Conservation (phyloP, 2,797 vertebrate species). For the Enteromius treurensis region DNA sequence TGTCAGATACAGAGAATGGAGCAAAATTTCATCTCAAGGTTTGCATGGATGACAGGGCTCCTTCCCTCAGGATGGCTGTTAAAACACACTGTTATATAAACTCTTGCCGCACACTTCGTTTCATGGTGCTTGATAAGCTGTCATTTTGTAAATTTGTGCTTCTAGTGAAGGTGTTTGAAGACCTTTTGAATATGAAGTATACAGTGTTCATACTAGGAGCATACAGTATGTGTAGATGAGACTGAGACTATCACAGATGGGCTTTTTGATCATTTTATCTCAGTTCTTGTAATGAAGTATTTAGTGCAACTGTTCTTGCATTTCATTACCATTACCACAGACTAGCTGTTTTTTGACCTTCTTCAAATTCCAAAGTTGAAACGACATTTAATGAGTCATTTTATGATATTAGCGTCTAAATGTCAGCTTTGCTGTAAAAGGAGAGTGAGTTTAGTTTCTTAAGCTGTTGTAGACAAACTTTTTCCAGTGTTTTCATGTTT, state of each 20-base stretch:
- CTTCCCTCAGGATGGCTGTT: conserved; percentile 2
- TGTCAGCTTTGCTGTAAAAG: conserved; percentile 17
- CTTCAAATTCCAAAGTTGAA: conserved; percentile 26
- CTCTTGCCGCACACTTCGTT: background rate
- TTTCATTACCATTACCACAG: background rate
- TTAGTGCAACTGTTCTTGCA: background rate
- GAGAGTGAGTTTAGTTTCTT: background rate
- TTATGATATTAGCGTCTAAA: background rate
- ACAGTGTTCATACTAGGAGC: background rate
- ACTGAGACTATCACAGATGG: background rate
- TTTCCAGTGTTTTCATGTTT: conserved; percentile 25
- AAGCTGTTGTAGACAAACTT: conserved; percentile 10
- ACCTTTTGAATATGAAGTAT: background rate
- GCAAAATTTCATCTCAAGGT: background rate
- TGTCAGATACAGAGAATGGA: background rate
- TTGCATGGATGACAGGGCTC: background rate
- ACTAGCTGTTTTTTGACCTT: conserved; percentile 1
- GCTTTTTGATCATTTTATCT: conserved; percentile 4
- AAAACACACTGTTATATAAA: conserved; percentile 10
- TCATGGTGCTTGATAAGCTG: conserved; percentile 7
- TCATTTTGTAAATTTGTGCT: conserved; percentile 14
- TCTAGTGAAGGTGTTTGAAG: conserved; percentile 16
- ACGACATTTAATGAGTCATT: conserved; percentile 19
- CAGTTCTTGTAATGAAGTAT: background rate
- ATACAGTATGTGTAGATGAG: conserved; percentile 8